Conservation (phyloP, 1,140 invertebrate species). For the Achatina immaculata region DNA sequence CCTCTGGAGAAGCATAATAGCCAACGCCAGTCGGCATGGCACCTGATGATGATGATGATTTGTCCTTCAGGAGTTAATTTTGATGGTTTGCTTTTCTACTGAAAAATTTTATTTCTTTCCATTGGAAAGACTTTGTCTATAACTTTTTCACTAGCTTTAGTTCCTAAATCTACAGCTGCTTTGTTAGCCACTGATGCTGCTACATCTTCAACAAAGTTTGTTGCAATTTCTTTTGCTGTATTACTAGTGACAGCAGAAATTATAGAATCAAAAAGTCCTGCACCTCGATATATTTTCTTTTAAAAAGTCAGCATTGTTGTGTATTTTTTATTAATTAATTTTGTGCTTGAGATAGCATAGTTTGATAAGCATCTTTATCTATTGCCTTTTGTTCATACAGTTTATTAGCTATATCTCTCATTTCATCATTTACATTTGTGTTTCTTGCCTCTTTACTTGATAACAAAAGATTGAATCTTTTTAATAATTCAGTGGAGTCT, state of each 20-base stretch:
- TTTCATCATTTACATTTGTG: not conserved
- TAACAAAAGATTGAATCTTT: not conserved
- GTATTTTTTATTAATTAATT: not conserved
- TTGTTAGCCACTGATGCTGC: too few species aligned
- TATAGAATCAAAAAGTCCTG: not conserved
- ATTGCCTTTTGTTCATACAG: not conserved
- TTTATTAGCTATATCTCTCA: not conserved
- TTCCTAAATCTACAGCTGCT: not conserved
- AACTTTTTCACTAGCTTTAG: constrained; percentile 11
- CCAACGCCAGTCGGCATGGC: too few species aligned
- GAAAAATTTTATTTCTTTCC: not conserved
- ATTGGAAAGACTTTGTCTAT: not conserved
- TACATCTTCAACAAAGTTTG: too few species aligned
- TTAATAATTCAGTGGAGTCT: not conserved
- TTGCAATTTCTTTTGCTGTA: not conserved
- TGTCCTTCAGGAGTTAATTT: too few species aligned
- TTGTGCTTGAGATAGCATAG: not conserved
- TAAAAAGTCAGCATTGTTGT: not conserved
- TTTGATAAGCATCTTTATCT: not conserved
- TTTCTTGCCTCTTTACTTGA: not conserved
- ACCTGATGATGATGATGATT: too few species aligned
- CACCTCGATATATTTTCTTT: not conserved
- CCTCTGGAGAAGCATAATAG: too few species aligned
- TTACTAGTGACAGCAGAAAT: not conserved
- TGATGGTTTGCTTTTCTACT: too few species aligned